Conservation (phyloP, 2,888 invertebrate species). For the Isoperla grammatica region DNA sequence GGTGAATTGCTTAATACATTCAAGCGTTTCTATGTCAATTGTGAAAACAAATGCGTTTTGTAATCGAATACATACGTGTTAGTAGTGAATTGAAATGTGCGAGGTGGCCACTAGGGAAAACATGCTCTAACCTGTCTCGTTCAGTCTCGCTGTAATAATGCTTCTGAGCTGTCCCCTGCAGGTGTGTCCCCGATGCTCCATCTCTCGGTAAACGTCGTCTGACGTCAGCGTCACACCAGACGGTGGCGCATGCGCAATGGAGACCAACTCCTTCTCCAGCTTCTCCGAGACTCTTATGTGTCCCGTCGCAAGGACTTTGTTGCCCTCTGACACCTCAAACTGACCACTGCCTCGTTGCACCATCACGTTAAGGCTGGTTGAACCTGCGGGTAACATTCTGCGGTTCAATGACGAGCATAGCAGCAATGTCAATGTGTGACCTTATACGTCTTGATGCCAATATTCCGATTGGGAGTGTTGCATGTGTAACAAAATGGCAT, state of each 20-base stretch:
- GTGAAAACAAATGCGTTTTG: too few species aligned
- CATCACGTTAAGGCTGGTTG: slow-evolving; percentile 36
- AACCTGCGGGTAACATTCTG: neutral
- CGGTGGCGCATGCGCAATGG: neutral
- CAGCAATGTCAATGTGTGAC: too few species aligned
- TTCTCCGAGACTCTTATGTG: neutral
- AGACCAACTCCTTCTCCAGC: slow-evolving; percentile 1
- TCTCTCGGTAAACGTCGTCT: slow-evolving; percentile 16
- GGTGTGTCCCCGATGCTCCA: slow-evolving; percentile 39
- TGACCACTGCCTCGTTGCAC: slow-evolving; percentile 40
- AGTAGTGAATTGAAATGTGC: too few species aligned
- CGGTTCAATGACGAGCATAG: too few species aligned
- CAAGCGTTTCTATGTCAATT: too few species aligned
- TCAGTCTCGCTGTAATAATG: neutral
- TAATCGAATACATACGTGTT: too few species aligned
- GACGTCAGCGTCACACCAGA: neutral
- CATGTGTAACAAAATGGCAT: too few species aligned
- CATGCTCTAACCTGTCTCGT: neutral
- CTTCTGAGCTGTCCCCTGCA: slow-evolving; percentile 40
- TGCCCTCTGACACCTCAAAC: slow-evolving; percentile 44
- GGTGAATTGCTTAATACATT: too few species aligned
- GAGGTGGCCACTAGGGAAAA: too few species aligned
- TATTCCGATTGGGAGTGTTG: too few species aligned
- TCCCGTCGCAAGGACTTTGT: slow-evolving; percentile 3
- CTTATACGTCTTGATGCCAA: too few species aligned